Evolutionary conservation across 2,113 vertebrate species (phyloP), one percentile per base, ranked within the genome.

Genomic region (Engraulis encrasicolus): DNA sequence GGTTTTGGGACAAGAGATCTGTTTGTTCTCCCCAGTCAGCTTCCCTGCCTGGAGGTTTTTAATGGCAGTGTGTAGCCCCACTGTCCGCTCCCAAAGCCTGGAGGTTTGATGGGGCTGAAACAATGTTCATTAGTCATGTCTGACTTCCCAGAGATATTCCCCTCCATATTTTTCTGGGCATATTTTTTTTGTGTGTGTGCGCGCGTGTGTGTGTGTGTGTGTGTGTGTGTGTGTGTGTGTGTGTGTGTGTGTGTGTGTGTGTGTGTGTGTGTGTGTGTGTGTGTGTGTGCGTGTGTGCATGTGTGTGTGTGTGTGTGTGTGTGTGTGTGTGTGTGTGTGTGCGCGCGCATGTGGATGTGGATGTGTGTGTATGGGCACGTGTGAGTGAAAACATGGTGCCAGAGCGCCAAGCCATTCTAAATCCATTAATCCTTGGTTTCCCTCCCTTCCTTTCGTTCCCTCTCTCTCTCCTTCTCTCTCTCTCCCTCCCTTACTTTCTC

Each of bases 381-480:
- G 14, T 52, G 7, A 18, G 50, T 18, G 50, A 1, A 18, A 82
- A 48, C 19, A 52, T 40, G 19, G 20, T 78, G 27, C 78, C 78
- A 80, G 66, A 34, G 23, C n/a, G 50, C 58, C 79, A 20, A 23
- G 6, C 66, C 78, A 19, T 36, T 81, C 77, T 66, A 52, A 37
- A 81, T 77, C 83, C 40, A 82, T 87, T 84, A 87, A 84, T 84
- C 83, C 80, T 78, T 27, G 61, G 34, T 71, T 71, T 34, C 36
- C 81, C 52, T 34, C 18, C 50, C 81, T 81, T 71, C 40, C 40
- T 45, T 5, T 45, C 40, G 40, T 71, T 71, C n/a, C n/a, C n/a
- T n/a, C n/a, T n/a, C n/a, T n/a, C n/a, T n/a, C n/a, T n/a, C n/a
- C n/a, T n/a, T n/a, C n/a, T n/a, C n/a, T n/a, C n/a, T n/a, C n/a